A percentile compares a stretch with the other conserved stretches of the same genome.
Conservation (phyloP, 2,113 vertebrate genomes). For the Lonchura striata region DNA sequence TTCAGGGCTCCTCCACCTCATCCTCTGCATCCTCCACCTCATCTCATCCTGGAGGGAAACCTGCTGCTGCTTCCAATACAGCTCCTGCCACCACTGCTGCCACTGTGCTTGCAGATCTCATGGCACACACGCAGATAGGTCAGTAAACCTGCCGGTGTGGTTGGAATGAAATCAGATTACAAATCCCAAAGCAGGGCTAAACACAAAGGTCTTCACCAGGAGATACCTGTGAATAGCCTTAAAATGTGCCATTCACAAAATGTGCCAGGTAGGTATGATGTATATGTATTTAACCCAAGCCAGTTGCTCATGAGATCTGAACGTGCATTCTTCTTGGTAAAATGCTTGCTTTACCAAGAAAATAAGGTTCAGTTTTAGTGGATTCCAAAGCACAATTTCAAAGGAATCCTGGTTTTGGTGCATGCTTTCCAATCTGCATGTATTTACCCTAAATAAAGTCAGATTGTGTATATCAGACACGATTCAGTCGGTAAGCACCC, state of each 20-base stretch:
- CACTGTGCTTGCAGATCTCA: constrained; percentile 84
- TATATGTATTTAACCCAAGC: background rate
- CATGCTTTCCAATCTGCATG: background rate
- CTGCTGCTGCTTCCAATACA: constrained; percentile 74
- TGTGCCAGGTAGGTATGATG: constrained; percentile 46
- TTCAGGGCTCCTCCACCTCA: constrained; percentile 97
- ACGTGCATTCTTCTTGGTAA: background rate
- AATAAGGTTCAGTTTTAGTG: background rate
- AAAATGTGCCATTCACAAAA: background rate
- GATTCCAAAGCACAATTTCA: background rate
- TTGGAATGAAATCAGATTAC: background rate
- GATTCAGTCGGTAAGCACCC: background rate
- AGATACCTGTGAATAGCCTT: background rate
- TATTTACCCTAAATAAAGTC: background rate
- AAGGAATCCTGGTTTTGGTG: background rate
- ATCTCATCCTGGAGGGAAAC: constrained; percentile 92
- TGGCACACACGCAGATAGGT: constrained; percentile 92
- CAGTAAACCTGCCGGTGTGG: constrained; percentile 72
- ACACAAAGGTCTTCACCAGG: background rate
- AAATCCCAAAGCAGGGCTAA: background rate
- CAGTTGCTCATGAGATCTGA: constrained; percentile 24
- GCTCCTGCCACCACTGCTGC: constrained; percentile 78
- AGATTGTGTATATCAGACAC: background rate
- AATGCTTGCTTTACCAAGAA: constrained; percentile 25
- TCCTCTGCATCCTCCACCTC: constrained; percentile 97